These are phyloP conservation scores for Tupaia chinensis DNA, from an alignment of 2,113 vertebrate genomes.

Conservation along the genomic window DNA sequence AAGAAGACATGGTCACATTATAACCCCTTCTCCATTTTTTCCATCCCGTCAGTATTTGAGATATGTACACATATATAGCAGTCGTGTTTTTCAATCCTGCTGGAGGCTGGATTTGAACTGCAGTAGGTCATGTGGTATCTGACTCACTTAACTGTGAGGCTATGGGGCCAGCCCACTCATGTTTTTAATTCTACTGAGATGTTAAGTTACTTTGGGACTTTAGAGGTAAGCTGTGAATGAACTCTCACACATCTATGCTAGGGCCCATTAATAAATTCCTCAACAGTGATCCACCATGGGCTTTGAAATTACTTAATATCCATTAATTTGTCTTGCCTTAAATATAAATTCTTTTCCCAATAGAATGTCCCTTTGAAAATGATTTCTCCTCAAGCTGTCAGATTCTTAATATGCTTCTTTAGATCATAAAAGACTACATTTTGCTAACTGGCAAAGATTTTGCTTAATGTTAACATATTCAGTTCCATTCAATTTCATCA, in stretches of 20 bases:
- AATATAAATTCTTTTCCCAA: slow-evolving; percentile 70
- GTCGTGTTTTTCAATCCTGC: too few species aligned
- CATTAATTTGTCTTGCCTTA: slow-evolving; percentile 67
- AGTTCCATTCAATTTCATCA: slow-evolving; percentile 20
- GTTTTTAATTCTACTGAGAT: slow-evolving; percentile 43
- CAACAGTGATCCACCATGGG: slow-evolving; percentile 37
- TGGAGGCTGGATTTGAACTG: too few species aligned
- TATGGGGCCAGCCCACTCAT: background rate
- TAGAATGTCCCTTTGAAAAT: slow-evolving; percentile 45
- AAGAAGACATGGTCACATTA: too few species aligned
- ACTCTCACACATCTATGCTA: background rate
- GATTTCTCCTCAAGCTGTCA: slow-evolving; percentile 30
- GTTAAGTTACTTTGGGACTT: slow-evolving; percentile 41
- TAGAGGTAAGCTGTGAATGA: slow-evolving; percentile 30
- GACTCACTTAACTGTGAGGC: too few species aligned
- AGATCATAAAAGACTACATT: background rate
- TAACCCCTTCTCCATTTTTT: too few species aligned
- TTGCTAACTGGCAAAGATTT: background rate
- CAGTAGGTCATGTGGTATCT: too few species aligned
- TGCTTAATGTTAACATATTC: background rate
- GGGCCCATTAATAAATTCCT: slow-evolving; percentile 50
- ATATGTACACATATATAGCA: too few species aligned
- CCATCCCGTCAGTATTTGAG: too few species aligned
- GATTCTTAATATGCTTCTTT: slow-evolving; percentile 33
- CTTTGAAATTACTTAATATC: slow-evolving; percentile 67